Base-by-base conservation (phyloP, 2,888 invertebrate species). In the Blastobasis adustella region DNA sequence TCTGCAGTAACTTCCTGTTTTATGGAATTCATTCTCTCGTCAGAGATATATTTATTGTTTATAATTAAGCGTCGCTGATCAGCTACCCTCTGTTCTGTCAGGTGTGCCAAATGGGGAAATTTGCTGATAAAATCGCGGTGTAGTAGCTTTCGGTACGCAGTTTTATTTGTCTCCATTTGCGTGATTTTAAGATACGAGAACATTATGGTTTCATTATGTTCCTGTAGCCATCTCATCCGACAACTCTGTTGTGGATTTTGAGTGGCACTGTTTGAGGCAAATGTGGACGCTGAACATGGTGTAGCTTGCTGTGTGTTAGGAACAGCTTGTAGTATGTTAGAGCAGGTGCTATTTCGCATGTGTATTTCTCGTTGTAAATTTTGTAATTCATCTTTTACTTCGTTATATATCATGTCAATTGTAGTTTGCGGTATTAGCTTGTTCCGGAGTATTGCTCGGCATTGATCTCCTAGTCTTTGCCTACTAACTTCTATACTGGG, bases 71-170 rank as follows among this genome's bases (percentile, higher is more conserved):
- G 52, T 40, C 51, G 46, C 41, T 60, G 57, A 8, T 58, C 56
- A 7, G 57, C 47, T 47, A 57, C 47, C 44, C 58, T 44, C 45
- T 60, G 57, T 46, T 60, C 58, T 7, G 52, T 47, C 7, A 58
- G 7, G 49, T 60, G 51, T 41, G 53, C 8, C 6, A 59, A 36
- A 10, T 45, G 7, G n/a, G 55, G 57, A 44, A 53, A 55, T 40
- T 5, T 6, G 2, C 40, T 36, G 10, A 54, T 48, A 37, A 59
- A 49, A n/a, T 7, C 46, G 10, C 43, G 10, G 39, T 54, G 46
- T 42, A 59, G 23, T 38, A 47, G 49, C 54, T 55, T 47, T 41
- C 57, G 47, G 48, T 53, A 57, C 6, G 49, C 42, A 38, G 56
- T 49, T 39, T 38, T 45, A n/a, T 54, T 50, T 8, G 51, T 49